Conservation (phyloP, 2,888 invertebrate species). For the Trachelus stipa region DNA sequence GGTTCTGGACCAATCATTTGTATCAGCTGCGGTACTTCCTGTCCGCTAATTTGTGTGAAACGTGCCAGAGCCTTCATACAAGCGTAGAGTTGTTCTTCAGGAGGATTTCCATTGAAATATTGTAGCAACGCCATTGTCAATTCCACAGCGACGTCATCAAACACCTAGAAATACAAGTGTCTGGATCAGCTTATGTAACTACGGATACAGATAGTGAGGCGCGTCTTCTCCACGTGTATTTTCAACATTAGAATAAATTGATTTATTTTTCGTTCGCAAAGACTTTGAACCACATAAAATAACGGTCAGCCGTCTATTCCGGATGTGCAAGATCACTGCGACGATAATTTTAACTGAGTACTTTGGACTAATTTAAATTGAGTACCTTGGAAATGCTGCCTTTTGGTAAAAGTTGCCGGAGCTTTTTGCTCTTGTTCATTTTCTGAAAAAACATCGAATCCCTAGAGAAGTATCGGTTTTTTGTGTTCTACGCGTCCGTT, state of each 20-base stretch:
- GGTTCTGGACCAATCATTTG: slow-evolving; percentile 93
- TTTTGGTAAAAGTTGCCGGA: slow-evolving; percentile 74
- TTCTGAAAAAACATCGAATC: slow-evolving; percentile 72
- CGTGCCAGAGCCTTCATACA: slow-evolving; percentile 81
- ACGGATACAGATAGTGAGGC: background rate
- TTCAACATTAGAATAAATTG: background rate
- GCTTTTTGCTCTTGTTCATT: slow-evolving; percentile 75
- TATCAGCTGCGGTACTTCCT: slow-evolving; percentile 88
- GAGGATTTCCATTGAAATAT: slow-evolving; percentile 83
- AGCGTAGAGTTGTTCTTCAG: slow-evolving; percentile 84
- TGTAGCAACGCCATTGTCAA: slow-evolving; percentile 91
- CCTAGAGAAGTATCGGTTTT: slow-evolving; percentile 60
- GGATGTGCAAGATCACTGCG: background rate
- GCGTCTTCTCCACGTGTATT: background rate
- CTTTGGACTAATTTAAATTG: slow-evolving; percentile 37
- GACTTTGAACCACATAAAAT: background rate
- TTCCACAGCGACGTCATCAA: slow-evolving; percentile 94
- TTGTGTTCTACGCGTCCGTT: slow-evolving; percentile 13
- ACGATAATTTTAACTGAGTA: slow-evolving; percentile 10
- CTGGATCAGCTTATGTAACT: background rate
- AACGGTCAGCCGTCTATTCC: background rate
- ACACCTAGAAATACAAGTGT: slow-evolving; percentile 73
- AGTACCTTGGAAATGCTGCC: slow-evolving; percentile 75
- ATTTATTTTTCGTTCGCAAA: background rate
- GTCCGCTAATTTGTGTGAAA: slow-evolving; percentile 80